Percentiles rank a stretch among this genome's conserved stretches.
Evolutionary conservation across 2,797 vertebrate species (phyloP).

Genomic region (Phoeniculus purpureus): DNA sequence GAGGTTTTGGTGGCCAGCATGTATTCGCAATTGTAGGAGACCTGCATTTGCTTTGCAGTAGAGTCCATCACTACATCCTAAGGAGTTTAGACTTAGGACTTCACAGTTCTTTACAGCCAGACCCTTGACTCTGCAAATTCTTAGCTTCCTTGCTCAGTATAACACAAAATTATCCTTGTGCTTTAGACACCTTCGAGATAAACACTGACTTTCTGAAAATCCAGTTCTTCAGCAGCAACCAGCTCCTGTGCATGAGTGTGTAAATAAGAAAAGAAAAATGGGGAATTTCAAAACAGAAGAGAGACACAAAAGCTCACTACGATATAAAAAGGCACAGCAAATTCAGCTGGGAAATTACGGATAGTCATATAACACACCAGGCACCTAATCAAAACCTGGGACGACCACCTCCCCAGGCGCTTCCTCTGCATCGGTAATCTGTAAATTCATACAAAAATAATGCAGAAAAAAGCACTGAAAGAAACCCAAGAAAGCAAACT

Average conservation of each 20-base stretch:
- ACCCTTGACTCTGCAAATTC: neutral
- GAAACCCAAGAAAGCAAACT: neutral
- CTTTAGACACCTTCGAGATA: neutral
- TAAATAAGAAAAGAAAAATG: neutral
- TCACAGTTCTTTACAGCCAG: neutral
- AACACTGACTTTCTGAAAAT: neutral
- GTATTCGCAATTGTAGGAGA: neutral
- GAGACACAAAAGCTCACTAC: neutral
- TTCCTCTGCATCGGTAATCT: rapidly evolving
- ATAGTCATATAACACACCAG: neutral
- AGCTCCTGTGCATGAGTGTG: rapidly evolving
- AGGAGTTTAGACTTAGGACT: neutral
- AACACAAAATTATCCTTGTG: neutral
- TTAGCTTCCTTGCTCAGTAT: neutral
- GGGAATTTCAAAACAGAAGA: neutral
- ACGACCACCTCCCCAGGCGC: neutral
- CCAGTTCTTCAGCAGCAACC: neutral
- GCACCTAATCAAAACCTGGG: neutral
- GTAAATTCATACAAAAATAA: neutral
- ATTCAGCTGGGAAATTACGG: neutral
- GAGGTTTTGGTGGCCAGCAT: neutral
- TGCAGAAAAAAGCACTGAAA: neutral
- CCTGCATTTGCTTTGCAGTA: neutral
- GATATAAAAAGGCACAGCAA: neutral
- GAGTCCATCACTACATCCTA: neutral